phyloP scores from a whole-genome alignment of 2,888 invertebrate species.

The Harmothoe impar region DNA sequence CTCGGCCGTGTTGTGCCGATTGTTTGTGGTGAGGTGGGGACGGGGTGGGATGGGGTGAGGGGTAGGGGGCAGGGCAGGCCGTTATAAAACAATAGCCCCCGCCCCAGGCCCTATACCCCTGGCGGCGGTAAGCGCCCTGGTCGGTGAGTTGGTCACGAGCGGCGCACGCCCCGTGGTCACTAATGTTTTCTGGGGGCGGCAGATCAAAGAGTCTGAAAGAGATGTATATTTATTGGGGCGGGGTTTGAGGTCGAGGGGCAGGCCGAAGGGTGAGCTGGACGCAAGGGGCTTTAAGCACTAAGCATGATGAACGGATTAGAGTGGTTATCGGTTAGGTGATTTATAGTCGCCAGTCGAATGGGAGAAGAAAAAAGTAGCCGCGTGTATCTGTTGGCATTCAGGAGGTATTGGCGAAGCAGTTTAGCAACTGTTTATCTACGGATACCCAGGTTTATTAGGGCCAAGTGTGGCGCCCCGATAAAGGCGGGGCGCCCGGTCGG shows the following conservation, averaged over 20 bases:
- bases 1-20: too few species aligned
- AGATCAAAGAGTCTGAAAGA: constrained; percentile 51
- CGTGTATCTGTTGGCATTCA: constrained; percentile 58
- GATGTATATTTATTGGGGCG: constrained; percentile 49
- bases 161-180: background rate
- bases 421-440: constrained; percentile 45
- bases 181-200: constrained; percentile 5
- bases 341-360: constrained; percentile 39
- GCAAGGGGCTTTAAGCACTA: constrained; percentile 40
- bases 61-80: background rate
- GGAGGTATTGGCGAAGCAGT: constrained; percentile 49
- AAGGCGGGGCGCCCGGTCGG: background rate
- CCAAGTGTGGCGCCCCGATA: constrained; percentile 44
- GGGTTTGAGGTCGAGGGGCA: background rate
- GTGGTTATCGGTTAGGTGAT: constrained; percentile 60
- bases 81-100: constrained; percentile 41
- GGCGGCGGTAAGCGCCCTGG: background rate
- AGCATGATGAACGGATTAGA: constrained; percentile 51
- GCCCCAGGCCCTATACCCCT: background rate
- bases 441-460: constrained; percentile 60
- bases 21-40: too few species aligned
- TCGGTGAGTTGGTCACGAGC: background rate
- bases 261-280: background rate
- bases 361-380: constrained; percentile 40
- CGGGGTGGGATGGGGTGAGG: too few species aligned